These are phyloP conservation scores for Fissipunctia ypsillon DNA, from an alignment of 2,888 invertebrate genomes.

Conservation along the genomic window DNA sequence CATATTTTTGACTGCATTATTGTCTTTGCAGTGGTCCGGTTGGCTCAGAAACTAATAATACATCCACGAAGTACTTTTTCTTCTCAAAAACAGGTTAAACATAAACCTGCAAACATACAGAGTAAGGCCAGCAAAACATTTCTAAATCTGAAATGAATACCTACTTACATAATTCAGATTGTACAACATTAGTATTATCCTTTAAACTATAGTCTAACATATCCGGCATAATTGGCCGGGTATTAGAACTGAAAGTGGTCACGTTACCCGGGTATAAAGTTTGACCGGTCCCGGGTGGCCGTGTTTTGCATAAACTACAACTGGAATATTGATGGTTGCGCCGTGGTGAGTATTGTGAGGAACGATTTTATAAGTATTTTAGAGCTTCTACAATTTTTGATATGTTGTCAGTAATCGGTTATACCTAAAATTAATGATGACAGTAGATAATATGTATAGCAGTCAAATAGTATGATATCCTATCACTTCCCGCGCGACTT, in stretches of 20 bases:
- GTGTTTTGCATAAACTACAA: constrained; percentile 71
- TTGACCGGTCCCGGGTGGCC: constrained; percentile 49
- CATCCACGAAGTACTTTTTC: too few species aligned
- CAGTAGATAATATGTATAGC: neutral
- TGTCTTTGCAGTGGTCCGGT: too few species aligned
- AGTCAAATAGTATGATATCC: neutral
- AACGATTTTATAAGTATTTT: constrained; percentile 43
- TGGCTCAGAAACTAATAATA: too few species aligned
- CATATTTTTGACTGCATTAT: too few species aligned
- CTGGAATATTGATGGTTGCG: constrained; percentile 70
- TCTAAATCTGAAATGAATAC: neutral
- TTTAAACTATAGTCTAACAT: constrained; percentile 23
- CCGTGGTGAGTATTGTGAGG: constrained; percentile 18
- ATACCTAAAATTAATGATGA: neutral
- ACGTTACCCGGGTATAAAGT: constrained; percentile 57
- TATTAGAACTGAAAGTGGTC: constrained; percentile 52
- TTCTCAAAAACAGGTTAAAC: too few species aligned
- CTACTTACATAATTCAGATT: neutral
- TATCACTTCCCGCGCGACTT: too few species aligned
- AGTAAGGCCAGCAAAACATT: neutral
- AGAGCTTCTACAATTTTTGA: neutral
- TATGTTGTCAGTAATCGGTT: neutral
- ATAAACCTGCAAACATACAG: neutral
- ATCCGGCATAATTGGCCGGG: constrained; percentile 42
- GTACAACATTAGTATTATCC: neutral